Conservation (phyloP, 2,797 vertebrate genomes). For the Apogon talboti region DNA sequence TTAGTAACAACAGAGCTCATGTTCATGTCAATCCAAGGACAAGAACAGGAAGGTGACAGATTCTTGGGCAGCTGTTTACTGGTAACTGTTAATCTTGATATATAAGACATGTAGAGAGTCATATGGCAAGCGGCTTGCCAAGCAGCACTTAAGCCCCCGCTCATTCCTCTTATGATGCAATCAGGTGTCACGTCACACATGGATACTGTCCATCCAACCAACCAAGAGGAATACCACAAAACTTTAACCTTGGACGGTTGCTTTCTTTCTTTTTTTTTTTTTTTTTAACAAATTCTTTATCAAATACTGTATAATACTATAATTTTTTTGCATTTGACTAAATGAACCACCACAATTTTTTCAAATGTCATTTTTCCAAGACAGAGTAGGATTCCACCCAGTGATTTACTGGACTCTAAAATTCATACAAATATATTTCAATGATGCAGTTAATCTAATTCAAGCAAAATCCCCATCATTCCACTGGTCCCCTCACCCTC, state of each 20-base stretch:
- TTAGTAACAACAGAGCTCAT: slow-evolving; percentile 2
- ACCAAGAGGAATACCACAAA: too few relatives aligned
- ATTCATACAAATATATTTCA: slow-evolving; percentile 25
- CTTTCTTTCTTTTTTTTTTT: too few relatives aligned
- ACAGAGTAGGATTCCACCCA: slow-evolving; percentile 13
- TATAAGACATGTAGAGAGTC: slow-evolving; percentile 32
- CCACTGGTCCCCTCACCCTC: slow-evolving; percentile 14
- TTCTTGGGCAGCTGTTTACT: slow-evolving; percentile 42
- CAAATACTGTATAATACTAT: too few relatives aligned
- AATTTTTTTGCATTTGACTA: too few relatives aligned
- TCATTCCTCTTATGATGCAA: slow-evolving; percentile 20
- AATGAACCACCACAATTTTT: background rate
- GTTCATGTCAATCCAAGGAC: slow-evolving; percentile 45
- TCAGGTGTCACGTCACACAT: background rate
- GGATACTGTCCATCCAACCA: background rate
- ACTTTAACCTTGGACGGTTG: too few relatives aligned
- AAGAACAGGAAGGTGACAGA: slow-evolving; percentile 33
- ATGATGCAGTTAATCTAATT: background rate
- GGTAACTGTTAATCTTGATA: slow-evolving; percentile 32
- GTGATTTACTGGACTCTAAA: slow-evolving; percentile 19
- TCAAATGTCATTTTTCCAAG: slow-evolving; percentile 40
- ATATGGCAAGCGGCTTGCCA: slow-evolving; percentile 28
- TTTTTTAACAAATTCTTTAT: too few relatives aligned
- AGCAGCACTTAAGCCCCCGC: slow-evolving; percentile 16
- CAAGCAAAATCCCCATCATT: slow-evolving; percentile 4